phyloP scores from a whole-genome alignment of 2,888 invertebrate species.

The Volucella zonaria region DNA sequence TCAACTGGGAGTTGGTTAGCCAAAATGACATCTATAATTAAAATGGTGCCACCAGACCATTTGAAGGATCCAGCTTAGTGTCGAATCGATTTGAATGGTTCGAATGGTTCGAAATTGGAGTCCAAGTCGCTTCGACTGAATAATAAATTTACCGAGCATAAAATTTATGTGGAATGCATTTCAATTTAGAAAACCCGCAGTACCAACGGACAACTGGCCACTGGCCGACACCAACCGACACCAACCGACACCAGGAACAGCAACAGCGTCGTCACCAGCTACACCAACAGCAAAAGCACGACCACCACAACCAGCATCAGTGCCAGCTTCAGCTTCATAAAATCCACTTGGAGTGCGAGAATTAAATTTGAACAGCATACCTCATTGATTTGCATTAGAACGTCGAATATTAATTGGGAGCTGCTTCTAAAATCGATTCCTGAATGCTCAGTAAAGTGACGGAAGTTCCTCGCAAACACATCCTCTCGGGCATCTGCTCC shows the following conservation, averaged over 20 bases:
- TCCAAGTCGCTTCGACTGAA: conserved; percentile 47
- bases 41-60: conserved; percentile 50
- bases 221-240: neutral
- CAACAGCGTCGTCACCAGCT: neutral
- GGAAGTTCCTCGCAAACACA: conserved; percentile 79
- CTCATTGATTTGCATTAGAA: conserved; percentile 89
- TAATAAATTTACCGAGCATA: conserved; percentile 65
- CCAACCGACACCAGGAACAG: neutral
- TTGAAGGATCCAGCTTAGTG: conserved; percentile 42
- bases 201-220: neutral
- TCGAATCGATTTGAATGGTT: neutral
- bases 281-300: neutral
- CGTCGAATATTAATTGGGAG: conserved; percentile 94
- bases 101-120: neutral
- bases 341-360: conserved; percentile 14
- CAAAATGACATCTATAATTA: conserved; percentile 72
- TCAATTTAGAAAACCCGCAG: conserved; percentile 62
- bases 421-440: conserved; percentile 96
- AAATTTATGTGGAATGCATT: conserved; percentile 68
- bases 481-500: conserved; percentile 75
- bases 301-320: neutral
- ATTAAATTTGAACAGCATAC: conserved; percentile 77
- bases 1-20: conserved; percentile 67
- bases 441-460: conserved; percentile 83
- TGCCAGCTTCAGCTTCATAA: too few species aligned